These are phyloP conservation scores for Limnephilus rhombicus DNA, from an alignment of 2,888 invertebrate species.

Conservation along the genomic window DNA sequence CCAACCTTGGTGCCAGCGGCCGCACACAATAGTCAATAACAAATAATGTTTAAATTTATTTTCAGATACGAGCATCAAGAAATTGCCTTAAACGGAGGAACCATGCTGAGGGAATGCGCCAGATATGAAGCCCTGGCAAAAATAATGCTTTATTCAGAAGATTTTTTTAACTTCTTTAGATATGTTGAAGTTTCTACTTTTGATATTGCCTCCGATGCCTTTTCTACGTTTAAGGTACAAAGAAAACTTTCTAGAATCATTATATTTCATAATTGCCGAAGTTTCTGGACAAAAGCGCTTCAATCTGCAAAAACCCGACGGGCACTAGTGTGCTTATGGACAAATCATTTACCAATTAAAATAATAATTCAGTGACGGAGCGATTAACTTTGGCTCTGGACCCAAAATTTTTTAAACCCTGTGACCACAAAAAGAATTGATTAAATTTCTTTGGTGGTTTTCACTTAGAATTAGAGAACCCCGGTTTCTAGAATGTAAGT, in stretches of 20 bases:
- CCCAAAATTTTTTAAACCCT: not conserved
- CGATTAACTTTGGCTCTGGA: not conserved
- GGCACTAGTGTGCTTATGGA: not conserved
- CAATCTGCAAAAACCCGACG: not conserved
- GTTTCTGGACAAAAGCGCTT: not conserved
- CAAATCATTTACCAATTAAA: not conserved
- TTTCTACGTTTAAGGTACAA: constrained; percentile 98
- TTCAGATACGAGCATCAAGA: constrained; percentile 98
- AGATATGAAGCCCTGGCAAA: constrained; percentile 98
- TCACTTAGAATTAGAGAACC: not conserved
- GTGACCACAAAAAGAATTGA: not conserved
- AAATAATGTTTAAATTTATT: constrained; percentile 66
- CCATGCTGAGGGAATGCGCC: constrained; percentile 99
- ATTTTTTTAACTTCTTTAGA: constrained; percentile 99
- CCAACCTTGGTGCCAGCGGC: not conserved
- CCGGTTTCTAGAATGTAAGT: not conserved
- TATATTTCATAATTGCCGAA: not conserved
- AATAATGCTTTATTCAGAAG: constrained; percentile 97
- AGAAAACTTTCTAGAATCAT: not conserved
- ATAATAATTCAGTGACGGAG: not conserved
- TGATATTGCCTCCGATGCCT: constrained; percentile 99
- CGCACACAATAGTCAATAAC: not conserved
- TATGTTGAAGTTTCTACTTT: constrained; percentile 99
- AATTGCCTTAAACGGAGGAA: constrained; percentile 99
- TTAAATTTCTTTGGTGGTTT: not conserved